Conservation (phyloP, 2,888 invertebrate genomes). For the Drosophila suboccidentalis region DNA sequence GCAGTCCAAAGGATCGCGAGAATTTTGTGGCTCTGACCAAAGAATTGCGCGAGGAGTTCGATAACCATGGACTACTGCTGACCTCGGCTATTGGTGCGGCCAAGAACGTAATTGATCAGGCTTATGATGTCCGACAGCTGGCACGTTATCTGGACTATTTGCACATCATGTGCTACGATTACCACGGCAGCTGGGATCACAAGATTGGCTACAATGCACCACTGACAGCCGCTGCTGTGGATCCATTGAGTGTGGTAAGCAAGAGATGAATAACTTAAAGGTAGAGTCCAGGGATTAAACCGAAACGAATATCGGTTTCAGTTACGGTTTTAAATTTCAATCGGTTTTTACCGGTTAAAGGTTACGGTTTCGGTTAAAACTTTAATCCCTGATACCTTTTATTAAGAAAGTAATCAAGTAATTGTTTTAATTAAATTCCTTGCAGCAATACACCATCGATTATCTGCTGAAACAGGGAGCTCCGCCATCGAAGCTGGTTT, state of each 20-base stretch:
- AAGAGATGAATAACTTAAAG: not conserved
- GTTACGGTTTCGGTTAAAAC: too few relatives aligned
- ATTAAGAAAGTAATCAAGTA: too few relatives aligned
- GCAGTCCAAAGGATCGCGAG: constrained; percentile 90
- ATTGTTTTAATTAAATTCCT: constrained; percentile 22
- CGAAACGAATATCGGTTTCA: too few relatives aligned
- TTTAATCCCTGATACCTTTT: too few relatives aligned
- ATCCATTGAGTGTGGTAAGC: constrained; percentile 90
- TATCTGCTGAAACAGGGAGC: constrained; percentile 91
- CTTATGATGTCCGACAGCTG: constrained; percentile 91
- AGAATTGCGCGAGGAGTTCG: constrained; percentile 91
- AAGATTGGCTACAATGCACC: constrained; percentile 93
- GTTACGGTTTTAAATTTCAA: too few relatives aligned
- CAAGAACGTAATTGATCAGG: constrained; percentile 90
- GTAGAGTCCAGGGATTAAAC: too few relatives aligned
- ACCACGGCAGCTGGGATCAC: constrained; percentile 94
- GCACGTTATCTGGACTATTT: constrained; percentile 90
- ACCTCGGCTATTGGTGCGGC: constrained; percentile 94
- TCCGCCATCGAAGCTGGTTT: constrained; percentile 90
- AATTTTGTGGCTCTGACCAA: constrained; percentile 92
- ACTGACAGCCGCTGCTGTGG: constrained; percentile 86
- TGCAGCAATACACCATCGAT: constrained; percentile 91
- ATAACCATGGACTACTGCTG: constrained; percentile 89
- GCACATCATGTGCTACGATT: constrained; percentile 96
- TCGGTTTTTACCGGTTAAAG: too few relatives aligned